Evolutionary conservation across 2,797 vertebrate genomes (phyloP).

Genomic region (Myotis vivesi): DNA sequence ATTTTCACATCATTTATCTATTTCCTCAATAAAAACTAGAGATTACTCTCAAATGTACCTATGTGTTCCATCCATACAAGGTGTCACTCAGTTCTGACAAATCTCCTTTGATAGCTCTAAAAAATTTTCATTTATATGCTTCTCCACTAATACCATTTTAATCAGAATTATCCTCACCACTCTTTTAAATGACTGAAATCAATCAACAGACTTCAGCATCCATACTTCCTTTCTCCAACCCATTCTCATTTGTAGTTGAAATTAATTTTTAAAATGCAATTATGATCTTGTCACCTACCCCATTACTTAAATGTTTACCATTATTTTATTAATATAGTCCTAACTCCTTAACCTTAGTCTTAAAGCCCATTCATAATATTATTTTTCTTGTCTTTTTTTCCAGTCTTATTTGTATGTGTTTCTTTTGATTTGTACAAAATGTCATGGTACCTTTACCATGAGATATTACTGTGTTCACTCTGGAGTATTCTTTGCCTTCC

Average conservation of each 20-base stretch:
- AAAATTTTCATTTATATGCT: background rate
- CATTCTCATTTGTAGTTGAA: background rate
- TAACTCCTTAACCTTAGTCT: background rate
- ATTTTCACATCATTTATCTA: background rate
- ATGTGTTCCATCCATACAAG: background rate
- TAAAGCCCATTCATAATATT: background rate
- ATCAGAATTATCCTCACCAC: background rate
- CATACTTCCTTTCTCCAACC: background rate
- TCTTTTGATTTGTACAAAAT: background rate
- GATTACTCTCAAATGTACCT: background rate
- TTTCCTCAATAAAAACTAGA: background rate
- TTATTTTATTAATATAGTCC: background rate
- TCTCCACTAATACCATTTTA: background rate
- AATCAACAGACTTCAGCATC: background rate
- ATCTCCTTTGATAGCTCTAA: background rate
- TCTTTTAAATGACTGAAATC: background rate
- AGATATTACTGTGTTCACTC: background rate
- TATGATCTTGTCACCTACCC: background rate
- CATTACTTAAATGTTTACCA: background rate
- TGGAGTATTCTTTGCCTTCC: background rate
- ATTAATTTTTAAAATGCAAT: background rate
- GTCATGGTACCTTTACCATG: background rate
- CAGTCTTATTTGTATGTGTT: background rate
- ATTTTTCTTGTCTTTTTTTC: background rate
- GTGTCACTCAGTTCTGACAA: background rate